Evolutionary conservation across 2,888 invertebrate genomes (phyloP), one percentile per base, ranked within the genome.

Genomic region (Drosophila incognita): DNA sequence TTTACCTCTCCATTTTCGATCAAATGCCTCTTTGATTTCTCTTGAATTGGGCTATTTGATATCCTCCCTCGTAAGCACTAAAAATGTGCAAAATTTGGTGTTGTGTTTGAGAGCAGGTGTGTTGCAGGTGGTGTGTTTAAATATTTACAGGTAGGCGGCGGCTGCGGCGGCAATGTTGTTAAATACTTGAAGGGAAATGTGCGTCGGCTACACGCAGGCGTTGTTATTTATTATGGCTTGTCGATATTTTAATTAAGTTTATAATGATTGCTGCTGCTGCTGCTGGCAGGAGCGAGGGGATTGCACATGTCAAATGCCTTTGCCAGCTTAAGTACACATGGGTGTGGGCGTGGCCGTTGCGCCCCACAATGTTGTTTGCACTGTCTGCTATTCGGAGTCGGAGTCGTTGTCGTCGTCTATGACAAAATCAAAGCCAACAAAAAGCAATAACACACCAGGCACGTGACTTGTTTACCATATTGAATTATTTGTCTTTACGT

Each of bases 381-480:
- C 53, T 64, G 64, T 62, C 58, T 69, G 75, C 73, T 40, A 51
- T 68, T 57, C 7, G 58, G 42, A 53, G 61, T 60, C 52, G 70
- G 60, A n/a, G 60, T 61, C 48, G 54, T 76, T 49, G 57, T 62
- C 74, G 80, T 56, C 69, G 57, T 42, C 57, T 57, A 57, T 57
- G 42, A 71, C 65, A 73, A 81, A 84, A 82, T 83, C 81, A 79
- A 79, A 76, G 76, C 69, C 74, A 76, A 77, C 84, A 77, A 76
- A 81, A 84, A 81, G 86, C 74, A 85, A 76, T 89, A 87, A 82
- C 77, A 90, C 82, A 79, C 67, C 65, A 60, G 82, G 82, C 87
- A 91, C 91, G 91, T 91, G 91, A 91, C 91, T 88, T 91, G 92
- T 81, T 90, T 90, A 83, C 84, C 83, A 92, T 90, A 91, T 87